Percentiles rank a stretch among this genome's conserved stretches.
Conservation (phyloP, 2,888 invertebrate species). For the Gortyna flavago region DNA sequence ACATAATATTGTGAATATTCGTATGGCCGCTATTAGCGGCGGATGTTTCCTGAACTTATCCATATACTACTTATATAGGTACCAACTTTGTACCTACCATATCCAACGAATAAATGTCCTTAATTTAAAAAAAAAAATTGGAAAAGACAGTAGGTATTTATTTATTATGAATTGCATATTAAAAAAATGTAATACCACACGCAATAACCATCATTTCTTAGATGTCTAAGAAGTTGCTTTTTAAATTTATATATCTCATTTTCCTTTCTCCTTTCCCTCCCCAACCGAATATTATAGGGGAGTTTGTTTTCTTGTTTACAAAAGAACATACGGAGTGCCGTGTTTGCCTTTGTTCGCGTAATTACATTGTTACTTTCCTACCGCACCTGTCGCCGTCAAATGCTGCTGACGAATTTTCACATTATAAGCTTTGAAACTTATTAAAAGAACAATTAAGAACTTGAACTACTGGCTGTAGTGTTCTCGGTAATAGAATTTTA, state of each 20-base stretch:
- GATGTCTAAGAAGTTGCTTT: slow-evolving; percentile 26
- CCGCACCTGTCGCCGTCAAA: slow-evolving; percentile 73
- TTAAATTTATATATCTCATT: slow-evolving; percentile 55
- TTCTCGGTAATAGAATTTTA: slow-evolving; percentile 37
- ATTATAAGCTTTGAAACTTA: slow-evolving; percentile 60
- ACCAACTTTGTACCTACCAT: too few relatives aligned
- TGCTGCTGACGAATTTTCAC: slow-evolving; percentile 70
- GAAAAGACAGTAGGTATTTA: neutral
- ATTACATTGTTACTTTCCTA: slow-evolving; percentile 74
- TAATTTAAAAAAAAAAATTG: neutral
- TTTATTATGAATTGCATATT: slow-evolving; percentile 2
- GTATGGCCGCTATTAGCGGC: too few relatives aligned
- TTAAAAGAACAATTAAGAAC: slow-evolving; percentile 62
- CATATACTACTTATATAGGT: too few relatives aligned
- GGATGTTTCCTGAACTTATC: too few relatives aligned
- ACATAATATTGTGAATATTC: too few relatives aligned
- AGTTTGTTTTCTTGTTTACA: slow-evolving; percentile 77
- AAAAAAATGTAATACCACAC: slow-evolving; percentile 2
- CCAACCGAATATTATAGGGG: slow-evolving; percentile 64
- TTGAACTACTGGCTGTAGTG: slow-evolving; percentile 55
- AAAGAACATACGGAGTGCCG: slow-evolving; percentile 71
- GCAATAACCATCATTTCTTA: slow-evolving; percentile 37
- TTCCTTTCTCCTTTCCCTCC: slow-evolving; percentile 59
- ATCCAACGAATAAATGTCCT: too few relatives aligned
- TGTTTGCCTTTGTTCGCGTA: slow-evolving; percentile 75